These are phyloP conservation scores for Lophotriccus pileatus DNA, from an alignment of 2,797 vertebrate genomes.

Conservation along the genomic window DNA sequence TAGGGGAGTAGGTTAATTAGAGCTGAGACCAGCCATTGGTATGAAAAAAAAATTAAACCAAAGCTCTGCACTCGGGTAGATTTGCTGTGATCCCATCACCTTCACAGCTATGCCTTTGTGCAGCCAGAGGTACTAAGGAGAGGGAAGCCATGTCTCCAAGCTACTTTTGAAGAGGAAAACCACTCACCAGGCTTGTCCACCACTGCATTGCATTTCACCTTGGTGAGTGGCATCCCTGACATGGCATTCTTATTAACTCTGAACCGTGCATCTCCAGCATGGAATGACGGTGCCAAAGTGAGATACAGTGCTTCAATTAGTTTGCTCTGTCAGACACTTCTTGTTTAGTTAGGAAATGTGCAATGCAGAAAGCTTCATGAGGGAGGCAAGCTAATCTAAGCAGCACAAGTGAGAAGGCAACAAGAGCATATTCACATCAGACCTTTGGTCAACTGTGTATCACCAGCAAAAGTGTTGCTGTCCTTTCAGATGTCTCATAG, in stretches of 20 bases:
- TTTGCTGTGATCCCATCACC: constrained; percentile 27
- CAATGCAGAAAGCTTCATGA: not conserved
- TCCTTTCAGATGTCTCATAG: not conserved
- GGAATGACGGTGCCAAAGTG: not conserved
- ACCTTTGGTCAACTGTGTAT: not conserved
- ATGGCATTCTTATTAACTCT: not conserved
- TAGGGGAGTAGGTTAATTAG: constrained; percentile 88
- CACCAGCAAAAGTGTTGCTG: not conserved
- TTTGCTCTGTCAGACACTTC: not conserved
- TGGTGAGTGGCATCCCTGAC: not conserved
- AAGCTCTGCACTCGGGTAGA: constrained; percentile 9
- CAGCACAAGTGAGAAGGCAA: not conserved
- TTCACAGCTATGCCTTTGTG: constrained; percentile 4
- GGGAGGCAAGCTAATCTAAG: not conserved
- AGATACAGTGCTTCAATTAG: constrained; percentile 5
- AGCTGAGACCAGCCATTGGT: constrained; percentile 75
- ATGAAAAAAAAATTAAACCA: constrained; percentile 30
- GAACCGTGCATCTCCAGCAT: rapidly evolving
- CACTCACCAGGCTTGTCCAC: not conserved
- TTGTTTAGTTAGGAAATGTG: not conserved
- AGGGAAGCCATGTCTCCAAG: not conserved
- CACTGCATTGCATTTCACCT: not conserved
- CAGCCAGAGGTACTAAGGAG: not conserved
- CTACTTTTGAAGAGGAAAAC: not conserved
- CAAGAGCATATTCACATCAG: not conserved